These are phyloP conservation scores for Prionailurus bengalensis DNA, from an alignment of 2,113 vertebrate genomes.

Conservation along the genomic window DNA sequence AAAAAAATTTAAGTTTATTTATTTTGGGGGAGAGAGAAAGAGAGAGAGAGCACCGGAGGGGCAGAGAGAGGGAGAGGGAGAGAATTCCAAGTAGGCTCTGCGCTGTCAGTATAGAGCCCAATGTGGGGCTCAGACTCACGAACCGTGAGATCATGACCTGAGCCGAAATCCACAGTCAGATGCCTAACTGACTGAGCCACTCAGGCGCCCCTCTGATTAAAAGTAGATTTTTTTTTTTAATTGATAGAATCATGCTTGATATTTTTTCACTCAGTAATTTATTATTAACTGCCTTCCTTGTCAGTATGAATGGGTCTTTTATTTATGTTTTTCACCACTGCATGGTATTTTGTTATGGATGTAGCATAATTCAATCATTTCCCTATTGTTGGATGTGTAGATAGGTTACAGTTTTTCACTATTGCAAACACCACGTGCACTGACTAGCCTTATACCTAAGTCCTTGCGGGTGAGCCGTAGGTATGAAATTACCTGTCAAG, in stretches of 20 bases:
- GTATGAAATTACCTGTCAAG: slow-evolving; percentile 12
- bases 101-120: too few relatives aligned
- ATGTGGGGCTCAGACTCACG: too few relatives aligned
- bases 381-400: background rate
- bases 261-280: background rate
- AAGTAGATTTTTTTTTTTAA: background rate
- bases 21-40: too few relatives aligned
- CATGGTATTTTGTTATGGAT: background rate
- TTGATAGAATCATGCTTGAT: background rate
- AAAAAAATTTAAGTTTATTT: too few relatives aligned
- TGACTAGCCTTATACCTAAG: background rate
- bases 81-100: too few relatives aligned
- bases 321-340: background rate
- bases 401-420: background rate
- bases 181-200: too few relatives aligned
- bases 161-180: too few relatives aligned
- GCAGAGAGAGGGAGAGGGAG: too few relatives aligned
- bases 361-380: background rate
- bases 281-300: background rate
- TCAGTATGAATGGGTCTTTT: background rate
- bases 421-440: background rate
- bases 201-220: background rate
- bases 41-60: too few relatives aligned
- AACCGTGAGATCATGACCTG: too few relatives aligned
- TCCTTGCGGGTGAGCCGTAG: background rate